Evolutionary conservation across 2,797 vertebrate genomes (phyloP).

Genomic region (Sorex maritimensis): DNA sequence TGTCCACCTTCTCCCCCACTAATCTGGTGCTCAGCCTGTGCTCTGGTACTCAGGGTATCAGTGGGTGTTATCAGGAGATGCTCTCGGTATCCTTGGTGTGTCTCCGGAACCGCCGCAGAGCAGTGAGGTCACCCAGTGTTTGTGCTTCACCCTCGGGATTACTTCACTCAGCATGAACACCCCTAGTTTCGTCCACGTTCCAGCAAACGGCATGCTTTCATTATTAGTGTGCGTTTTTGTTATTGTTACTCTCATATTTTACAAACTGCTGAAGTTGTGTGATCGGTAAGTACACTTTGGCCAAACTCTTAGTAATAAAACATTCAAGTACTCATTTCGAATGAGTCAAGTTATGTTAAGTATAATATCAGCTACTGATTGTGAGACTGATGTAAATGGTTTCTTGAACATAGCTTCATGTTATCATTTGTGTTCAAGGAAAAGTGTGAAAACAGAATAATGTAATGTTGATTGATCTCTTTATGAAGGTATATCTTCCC

Average conservation of each 20-base stretch:
- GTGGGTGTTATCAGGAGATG: no score
- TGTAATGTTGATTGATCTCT: neutral
- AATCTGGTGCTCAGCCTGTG: no score
- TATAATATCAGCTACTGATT: slow-evolving; percentile 50
- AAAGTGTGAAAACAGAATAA: slow-evolving; percentile 34
- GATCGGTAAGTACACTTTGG: neutral
- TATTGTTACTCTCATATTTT: slow-evolving; percentile 19
- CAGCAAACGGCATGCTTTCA: no score
- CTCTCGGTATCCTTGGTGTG: no score
- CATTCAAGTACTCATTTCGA: slow-evolving; percentile 45
- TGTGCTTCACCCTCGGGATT: no score
- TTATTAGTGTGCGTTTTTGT: slow-evolving; percentile 7
- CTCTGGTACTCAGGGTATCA: no score
- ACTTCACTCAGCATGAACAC: no score
- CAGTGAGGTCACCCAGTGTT: no score
- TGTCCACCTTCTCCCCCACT: no score
- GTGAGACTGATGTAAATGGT: slow-evolving; percentile 45
- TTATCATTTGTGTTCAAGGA: slow-evolving; percentile 43
- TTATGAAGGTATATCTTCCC: neutral
- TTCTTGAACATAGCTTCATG: slow-evolving; percentile 33
- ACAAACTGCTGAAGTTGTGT: slow-evolving; percentile 45
- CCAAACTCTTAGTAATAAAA: slow-evolving; percentile 41
- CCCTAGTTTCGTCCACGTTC: no score
- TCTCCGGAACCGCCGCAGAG: no score
- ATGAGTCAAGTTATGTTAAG: slow-evolving; percentile 25